These are phyloP conservation scores for Grapholita molesta DNA, from an alignment of 1,140 invertebrate genomes.

Conservation along the genomic window DNA sequence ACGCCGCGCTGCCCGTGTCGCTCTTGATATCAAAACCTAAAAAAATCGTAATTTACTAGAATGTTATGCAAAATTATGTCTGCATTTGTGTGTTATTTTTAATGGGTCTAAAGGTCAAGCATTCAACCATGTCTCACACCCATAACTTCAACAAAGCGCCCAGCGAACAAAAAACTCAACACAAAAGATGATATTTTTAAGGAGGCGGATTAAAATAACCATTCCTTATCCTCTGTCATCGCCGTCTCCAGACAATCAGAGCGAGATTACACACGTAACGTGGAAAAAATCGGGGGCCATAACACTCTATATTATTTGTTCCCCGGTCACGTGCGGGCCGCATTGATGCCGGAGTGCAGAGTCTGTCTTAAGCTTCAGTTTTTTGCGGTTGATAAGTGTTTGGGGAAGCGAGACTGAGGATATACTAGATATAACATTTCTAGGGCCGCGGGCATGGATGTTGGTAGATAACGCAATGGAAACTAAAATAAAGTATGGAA, in stretches of 20 bases:
- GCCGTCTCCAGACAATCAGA: constrained; percentile 14
- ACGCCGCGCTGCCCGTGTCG: too few species aligned
- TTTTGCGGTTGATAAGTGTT: background rate
- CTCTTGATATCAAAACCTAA: too few species aligned
- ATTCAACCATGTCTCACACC: background rate
- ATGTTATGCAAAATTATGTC: too few species aligned
- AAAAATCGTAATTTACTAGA: too few species aligned
- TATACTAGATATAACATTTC: too few species aligned
- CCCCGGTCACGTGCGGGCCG: background rate
- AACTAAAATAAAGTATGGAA: too few species aligned
- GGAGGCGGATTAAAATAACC: constrained; percentile 15
- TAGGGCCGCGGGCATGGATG: too few species aligned
- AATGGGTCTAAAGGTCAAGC: background rate
- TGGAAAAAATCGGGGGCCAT: constrained; percentile 9
- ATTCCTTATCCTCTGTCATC: constrained; percentile 16
- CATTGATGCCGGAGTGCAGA: background rate
- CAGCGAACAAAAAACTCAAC: background rate
- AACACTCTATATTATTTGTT: constrained; percentile 12
- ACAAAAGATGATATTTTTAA: constrained; percentile 13
- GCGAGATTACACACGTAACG: constrained; percentile 6
- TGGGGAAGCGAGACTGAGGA: too few species aligned
- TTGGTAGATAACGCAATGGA: too few species aligned
- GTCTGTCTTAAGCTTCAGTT: background rate
- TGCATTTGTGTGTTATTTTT: too few species aligned
- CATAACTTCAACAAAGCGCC: background rate